These are phyloP conservation scores for Reticulitermes speratus DNA, from an alignment of 1,140 invertebrate genomes.

Conservation along the genomic window DNA sequence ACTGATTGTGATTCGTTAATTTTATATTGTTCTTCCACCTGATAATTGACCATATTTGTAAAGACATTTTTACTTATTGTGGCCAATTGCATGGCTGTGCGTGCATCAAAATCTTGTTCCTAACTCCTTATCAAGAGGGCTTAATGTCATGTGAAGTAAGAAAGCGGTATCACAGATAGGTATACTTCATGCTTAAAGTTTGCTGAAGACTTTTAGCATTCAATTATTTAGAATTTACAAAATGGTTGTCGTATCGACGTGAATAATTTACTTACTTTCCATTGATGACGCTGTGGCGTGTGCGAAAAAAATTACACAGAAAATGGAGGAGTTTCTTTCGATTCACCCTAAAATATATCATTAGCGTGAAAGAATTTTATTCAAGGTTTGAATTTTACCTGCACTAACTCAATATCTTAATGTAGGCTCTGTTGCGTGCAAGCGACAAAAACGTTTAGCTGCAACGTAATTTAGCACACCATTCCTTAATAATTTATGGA, in stretches of 20 bases:
- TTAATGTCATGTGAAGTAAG: no score
- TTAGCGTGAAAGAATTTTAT: not conserved
- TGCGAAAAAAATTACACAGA: not conserved
- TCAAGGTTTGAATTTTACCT: not conserved
- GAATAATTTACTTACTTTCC: not conserved
- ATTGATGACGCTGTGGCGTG: not conserved
- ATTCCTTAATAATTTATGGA: not conserved
- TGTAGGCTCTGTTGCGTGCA: not conserved
- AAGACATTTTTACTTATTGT: no score
- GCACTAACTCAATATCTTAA: not conserved
- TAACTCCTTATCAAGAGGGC: no score
- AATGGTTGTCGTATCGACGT: not conserved
- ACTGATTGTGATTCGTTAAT: no score
- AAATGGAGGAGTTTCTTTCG: not conserved
- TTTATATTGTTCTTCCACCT: no score
- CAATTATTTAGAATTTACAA: not conserved
- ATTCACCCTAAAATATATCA: not conserved
- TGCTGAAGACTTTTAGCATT: not conserved
- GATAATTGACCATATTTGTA: no score
- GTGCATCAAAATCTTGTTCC: no score
- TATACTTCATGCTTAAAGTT: no score
- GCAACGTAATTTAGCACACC: not conserved
- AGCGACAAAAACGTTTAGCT: not conserved
- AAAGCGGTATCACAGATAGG: no score
- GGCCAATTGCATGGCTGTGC: no score